Percentiles rank a stretch among this genome's conserved stretches.
Evolutionary conservation across 2,888 invertebrate species (phyloP).

Genomic region (Ichneumoninae sp.): DNA sequence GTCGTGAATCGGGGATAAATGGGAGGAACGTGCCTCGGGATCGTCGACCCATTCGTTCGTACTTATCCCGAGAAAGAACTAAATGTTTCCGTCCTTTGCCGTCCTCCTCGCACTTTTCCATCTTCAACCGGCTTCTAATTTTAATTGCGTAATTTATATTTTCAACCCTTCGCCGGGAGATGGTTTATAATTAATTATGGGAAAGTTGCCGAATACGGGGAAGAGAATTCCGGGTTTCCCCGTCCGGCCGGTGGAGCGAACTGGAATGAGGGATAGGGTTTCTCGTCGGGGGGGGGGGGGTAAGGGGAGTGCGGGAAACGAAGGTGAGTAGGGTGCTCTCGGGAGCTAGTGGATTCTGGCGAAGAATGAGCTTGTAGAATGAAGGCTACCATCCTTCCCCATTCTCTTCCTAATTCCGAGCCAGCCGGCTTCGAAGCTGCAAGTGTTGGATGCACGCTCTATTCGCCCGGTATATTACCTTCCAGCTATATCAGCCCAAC

Average conservation of each 20-base stretch:
- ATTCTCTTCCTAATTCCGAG: conserved; percentile 20
- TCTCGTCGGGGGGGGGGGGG: background rate
- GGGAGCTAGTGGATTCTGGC: conserved; percentile 24
- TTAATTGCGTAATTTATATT: conserved; percentile 78
- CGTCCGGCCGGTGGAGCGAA: background rate
- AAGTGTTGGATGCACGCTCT: conserved; percentile 45
- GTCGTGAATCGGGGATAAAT: conserved; percentile 24
- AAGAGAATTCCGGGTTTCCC: conserved; percentile 15
- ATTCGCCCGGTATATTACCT: conserved; percentile 35
- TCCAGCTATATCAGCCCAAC: conserved; percentile 1
- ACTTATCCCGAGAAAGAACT: conserved; percentile 39
- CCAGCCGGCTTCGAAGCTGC: conserved; percentile 33
- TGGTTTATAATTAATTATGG: conserved; percentile 75
- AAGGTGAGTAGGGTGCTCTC: conserved; percentile 33
- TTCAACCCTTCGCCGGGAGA: conserved; percentile 68
- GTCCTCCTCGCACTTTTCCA: conserved; percentile 31
- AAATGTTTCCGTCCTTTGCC: conserved; percentile 31
- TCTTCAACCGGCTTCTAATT: conserved; percentile 72
- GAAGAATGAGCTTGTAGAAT: conserved; percentile 49
- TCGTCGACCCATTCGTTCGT: conserved; percentile 26
- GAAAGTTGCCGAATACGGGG: conserved; percentile 67
- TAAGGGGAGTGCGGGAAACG: conserved; percentile 30
- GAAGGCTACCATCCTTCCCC: conserved; percentile 20
- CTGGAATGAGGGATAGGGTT: conserved; percentile 21
- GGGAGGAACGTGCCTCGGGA: conserved; percentile 12